Percentiles rank a stretch among this genome's conserved stretches.
Conservation (phyloP, 2,888 invertebrate species). For the Mesopsocus fuscifrons region DNA sequence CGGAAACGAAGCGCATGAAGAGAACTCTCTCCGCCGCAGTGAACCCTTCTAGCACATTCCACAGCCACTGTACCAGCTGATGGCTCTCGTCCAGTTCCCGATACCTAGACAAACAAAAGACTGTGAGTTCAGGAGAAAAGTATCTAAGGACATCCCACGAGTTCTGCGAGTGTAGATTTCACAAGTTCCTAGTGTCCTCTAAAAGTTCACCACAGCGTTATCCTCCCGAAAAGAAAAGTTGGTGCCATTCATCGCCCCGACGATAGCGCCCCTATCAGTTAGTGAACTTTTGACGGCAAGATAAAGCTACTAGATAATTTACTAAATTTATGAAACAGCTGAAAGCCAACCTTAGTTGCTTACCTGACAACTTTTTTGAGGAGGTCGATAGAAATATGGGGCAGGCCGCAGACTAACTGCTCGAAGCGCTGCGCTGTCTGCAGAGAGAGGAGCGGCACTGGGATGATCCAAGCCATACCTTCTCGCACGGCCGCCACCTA, state of each 20-base stretch:
- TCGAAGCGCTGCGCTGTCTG: conserved; percentile 38
- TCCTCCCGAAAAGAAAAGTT: no score
- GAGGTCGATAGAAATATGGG: conserved; percentile 35
- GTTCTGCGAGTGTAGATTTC: no score
- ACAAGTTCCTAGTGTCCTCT: no score
- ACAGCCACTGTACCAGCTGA: conserved; percentile 40
- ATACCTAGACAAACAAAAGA: conserved; percentile 31
- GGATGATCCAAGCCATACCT: conserved; percentile 42
- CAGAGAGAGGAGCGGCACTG: conserved; percentile 38
- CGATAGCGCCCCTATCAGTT: no score
- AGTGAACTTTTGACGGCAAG: no score
- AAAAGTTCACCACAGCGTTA: no score
- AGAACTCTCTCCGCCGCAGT: conserved; percentile 39
- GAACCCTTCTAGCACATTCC: conserved; percentile 40
- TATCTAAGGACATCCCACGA: no score
- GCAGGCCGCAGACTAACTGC: conserved; percentile 40
- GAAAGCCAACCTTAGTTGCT: no score
- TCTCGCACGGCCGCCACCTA: conserved; percentile 34
- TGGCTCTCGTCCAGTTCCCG: conserved; percentile 40
- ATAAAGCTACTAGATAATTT: no score
- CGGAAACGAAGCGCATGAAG: conserved; percentile 45
- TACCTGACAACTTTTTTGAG: conserved; percentile 41
- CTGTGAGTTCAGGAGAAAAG: no score
- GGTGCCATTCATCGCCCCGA: no score
- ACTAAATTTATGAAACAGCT: no score